A percentile compares a stretch with the other conserved stretches of the same genome.
phyloP scores from a whole-genome alignment of 2,797 vertebrate genomes.

The Clarias fuscus region DNA sequence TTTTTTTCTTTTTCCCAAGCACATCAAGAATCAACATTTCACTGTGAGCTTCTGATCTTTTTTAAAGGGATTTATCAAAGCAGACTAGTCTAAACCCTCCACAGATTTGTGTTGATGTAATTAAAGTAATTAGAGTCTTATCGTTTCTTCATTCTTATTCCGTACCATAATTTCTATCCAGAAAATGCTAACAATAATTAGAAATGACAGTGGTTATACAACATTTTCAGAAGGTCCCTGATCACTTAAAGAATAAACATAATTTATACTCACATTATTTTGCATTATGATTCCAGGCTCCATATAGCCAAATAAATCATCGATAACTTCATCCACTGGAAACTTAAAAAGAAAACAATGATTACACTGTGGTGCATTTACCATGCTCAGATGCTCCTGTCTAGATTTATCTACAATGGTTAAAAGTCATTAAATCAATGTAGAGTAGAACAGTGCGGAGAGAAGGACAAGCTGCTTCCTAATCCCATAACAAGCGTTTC shows the following conservation, averaged over 20 bases:
- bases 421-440: slow-evolving; percentile 31
- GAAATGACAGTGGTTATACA: neutral
- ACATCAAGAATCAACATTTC: slow-evolving; percentile 52
- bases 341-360: slow-evolving; percentile 74
- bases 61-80: slow-evolving; percentile 31
- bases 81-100: neutral
- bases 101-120: slow-evolving; percentile 13
- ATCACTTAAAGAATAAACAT: slow-evolving; percentile 32
- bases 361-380: slow-evolving; percentile 59
- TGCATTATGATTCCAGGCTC: slow-evolving; percentile 86
- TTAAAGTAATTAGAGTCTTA: neutral
- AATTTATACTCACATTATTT: slow-evolving; percentile 86
- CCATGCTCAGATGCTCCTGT: slow-evolving; percentile 10
- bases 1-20: slow-evolving; percentile 65
- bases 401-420: slow-evolving; percentile 20
- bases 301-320: slow-evolving; percentile 89
- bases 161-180: neutral
- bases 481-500: slow-evolving; percentile 62
- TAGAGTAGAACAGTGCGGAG: slow-evolving; percentile 11
- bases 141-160: neutral
- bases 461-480: slow-evolving; percentile 45
- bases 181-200: neutral
- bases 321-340: slow-evolving; percentile 94
- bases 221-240: neutral
- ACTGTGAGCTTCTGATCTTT: slow-evolving; percentile 41